Evolutionary conservation across 2,113 vertebrate species (phyloP), one percentile per base, ranked within the genome.

Genomic region (Suricata suricatta): DNA sequence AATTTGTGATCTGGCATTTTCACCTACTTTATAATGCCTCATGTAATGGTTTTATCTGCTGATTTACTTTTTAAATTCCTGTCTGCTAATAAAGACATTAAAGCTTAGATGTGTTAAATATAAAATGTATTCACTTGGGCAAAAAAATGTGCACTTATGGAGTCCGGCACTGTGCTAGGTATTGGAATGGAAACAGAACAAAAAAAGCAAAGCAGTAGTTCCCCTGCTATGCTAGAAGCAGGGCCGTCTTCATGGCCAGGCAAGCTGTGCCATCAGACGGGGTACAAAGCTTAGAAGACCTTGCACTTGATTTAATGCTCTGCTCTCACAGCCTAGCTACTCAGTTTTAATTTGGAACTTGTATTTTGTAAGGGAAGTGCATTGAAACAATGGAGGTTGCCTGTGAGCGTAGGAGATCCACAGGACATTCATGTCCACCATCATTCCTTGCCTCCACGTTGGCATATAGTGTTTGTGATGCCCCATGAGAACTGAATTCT

Each of bases 351-450:
- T 41, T 54, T 82, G 60, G 35, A 68, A 68, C 3, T 52, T 88
- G 1, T 35, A 2, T 47, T 85, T 88, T 68, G 35, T 47, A 57
- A 19, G 9, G 66, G 41, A 44, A 86, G 21, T 63, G 6, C 6
- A 14, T 16, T 44, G 31, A 16, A 57, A 50, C 9, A 31, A 60
- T 41, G 25, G 21, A 44, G 13, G 25, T 35, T 72, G 7, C 1
- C 0, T 60, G 1, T 66, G 31, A 38, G 2, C 5, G 0, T 17
- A 57, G 10, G 25, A 90, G 31, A 47, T 69, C 8, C 0, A 0
- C 9, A 7, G 8, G 7, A 1, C 12, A 25, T 15, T 31, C 33
- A 16, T 38, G 12, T n/a, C 25, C 21, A 21, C 13, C 33, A 5
- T 57, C 33, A 5, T 95, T 83, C 15, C 16, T 87, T 77, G 44